Conservation (phyloP, 2,113 vertebrate genomes). For the Prionailurus bengalensis region DNA sequence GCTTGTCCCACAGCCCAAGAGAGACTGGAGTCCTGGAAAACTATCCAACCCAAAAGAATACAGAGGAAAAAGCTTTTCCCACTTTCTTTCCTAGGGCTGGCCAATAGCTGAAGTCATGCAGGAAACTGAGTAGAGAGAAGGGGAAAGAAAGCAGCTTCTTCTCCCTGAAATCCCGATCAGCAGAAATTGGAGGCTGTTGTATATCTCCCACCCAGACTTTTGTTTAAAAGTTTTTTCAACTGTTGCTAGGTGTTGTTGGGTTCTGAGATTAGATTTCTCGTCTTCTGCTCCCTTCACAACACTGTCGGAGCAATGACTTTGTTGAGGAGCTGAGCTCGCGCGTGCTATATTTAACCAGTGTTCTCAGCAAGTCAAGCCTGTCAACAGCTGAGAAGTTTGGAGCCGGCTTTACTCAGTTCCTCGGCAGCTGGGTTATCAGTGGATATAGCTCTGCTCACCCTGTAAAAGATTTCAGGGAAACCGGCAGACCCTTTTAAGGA, state of each 20-base stretch:
- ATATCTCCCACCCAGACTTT: constrained; percentile 88
- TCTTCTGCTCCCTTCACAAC: constrained; percentile 87
- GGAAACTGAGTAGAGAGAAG: constrained; percentile 81
- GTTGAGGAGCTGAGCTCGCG: constrained; percentile 88
- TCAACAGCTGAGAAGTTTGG: constrained; percentile 94
- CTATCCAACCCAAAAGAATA: constrained; percentile 85
- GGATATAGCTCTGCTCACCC: constrained; percentile 83
- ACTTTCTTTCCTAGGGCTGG: constrained; percentile 83
- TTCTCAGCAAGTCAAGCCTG: constrained; percentile 93
- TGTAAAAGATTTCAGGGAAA: constrained; percentile 79
- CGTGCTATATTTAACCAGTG: constrained; percentile 95
- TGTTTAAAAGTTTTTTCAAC: constrained; percentile 90
- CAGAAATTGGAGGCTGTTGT: constrained; percentile 85
- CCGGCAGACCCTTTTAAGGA: constrained; percentile 86
- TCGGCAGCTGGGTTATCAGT: constrained; percentile 93
- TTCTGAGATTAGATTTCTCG: constrained; percentile 89
- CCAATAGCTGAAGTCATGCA: constrained; percentile 87
- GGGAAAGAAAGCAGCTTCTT: constrained; percentile 80
- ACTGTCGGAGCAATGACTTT: constrained; percentile 88
- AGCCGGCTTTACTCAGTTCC: constrained; percentile 89
- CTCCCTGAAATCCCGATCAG: constrained; percentile 86
- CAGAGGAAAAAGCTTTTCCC: constrained; percentile 83
- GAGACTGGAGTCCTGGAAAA: constrained; percentile 76
- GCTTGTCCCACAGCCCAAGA: constrained; percentile 81
- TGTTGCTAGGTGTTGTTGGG: constrained; percentile 91